These are phyloP conservation scores for Bombyx mandarina DNA, from an alignment of 1,140 invertebrate species.

Conservation along the genomic window DNA sequence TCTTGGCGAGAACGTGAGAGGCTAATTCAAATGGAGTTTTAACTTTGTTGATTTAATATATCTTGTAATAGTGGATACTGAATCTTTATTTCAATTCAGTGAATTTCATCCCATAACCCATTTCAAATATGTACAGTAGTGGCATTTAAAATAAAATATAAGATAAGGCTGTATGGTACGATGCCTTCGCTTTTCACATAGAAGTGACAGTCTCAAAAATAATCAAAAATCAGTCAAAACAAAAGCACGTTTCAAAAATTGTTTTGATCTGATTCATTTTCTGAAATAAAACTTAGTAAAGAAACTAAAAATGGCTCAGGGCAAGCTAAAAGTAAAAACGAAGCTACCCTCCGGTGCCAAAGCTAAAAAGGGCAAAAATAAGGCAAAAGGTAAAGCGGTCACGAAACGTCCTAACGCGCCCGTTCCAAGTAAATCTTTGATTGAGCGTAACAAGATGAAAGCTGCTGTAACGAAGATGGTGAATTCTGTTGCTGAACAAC, in stretches of 20 bases:
- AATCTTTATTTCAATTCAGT: too few species aligned
- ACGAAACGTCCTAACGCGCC: constrained; percentile 55
- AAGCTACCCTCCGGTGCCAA: constrained; percentile 51
- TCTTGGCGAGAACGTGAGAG: too few species aligned
- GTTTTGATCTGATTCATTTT: not conserved
- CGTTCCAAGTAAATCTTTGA: constrained; percentile 41
- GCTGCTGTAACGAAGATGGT: constrained; percentile 59
- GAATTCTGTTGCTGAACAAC: constrained; percentile 54
- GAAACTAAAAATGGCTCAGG: constrained; percentile 50
- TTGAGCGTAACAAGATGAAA: constrained; percentile 55
- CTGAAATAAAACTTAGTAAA: not conserved
- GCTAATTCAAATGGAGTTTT: too few species aligned
- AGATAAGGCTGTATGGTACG: too few species aligned
- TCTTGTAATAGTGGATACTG: too few species aligned
- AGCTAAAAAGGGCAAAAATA: constrained; percentile 55
- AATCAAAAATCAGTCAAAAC: not conserved
- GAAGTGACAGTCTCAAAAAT: too few species aligned
- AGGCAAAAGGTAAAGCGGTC: constrained; percentile 50
- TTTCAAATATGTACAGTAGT: too few species aligned
- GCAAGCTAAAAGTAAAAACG: constrained; percentile 60
- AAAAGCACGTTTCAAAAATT: not conserved
- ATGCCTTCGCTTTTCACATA: too few species aligned
- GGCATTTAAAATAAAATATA: too few species aligned
- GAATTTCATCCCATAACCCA: too few species aligned
- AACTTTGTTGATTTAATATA: too few species aligned